Evolutionary conservation across 2,113 vertebrate genomes (phyloP).

Genomic region (Rhynchopsitta pachyrhyncha): DNA sequence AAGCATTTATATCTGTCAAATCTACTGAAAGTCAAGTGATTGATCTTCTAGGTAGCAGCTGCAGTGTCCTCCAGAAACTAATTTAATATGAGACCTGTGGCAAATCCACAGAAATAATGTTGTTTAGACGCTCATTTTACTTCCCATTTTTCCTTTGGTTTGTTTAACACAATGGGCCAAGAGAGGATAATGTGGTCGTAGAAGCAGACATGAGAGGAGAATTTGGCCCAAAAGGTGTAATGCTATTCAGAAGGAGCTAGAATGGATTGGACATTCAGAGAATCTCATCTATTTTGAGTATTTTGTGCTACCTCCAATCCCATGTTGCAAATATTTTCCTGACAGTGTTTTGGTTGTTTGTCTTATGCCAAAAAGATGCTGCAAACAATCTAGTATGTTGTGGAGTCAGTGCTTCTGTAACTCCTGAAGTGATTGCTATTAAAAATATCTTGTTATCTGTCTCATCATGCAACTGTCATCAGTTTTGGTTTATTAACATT

Average conservation of each 20-base stretch:
- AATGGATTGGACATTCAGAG: background rate
- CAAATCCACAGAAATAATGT: background rate
- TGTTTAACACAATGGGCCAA: background rate
- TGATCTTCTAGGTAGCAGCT: constrained; percentile 20
- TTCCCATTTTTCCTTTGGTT: background rate
- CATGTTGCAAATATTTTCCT: background rate
- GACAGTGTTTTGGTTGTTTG: background rate
- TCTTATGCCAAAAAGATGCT: background rate
- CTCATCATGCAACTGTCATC: background rate
- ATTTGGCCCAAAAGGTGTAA: background rate
- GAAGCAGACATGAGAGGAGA: background rate
- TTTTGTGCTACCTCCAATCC: background rate
- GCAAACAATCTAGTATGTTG: background rate
- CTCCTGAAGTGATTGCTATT: background rate
- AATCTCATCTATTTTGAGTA: background rate
- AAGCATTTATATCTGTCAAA: constrained; percentile 24
- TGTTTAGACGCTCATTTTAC: background rate
- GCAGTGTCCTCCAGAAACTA: background rate
- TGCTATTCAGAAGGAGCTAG: background rate
- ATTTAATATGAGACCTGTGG: background rate
- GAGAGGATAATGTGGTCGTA: background rate
- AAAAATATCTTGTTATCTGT: background rate
- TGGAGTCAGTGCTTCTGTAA: background rate
- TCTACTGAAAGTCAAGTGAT: background rate
- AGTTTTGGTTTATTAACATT: background rate